Base-by-base conservation (phyloP, 2,888 invertebrate genomes). In the Cephus rjabovi region DNA sequence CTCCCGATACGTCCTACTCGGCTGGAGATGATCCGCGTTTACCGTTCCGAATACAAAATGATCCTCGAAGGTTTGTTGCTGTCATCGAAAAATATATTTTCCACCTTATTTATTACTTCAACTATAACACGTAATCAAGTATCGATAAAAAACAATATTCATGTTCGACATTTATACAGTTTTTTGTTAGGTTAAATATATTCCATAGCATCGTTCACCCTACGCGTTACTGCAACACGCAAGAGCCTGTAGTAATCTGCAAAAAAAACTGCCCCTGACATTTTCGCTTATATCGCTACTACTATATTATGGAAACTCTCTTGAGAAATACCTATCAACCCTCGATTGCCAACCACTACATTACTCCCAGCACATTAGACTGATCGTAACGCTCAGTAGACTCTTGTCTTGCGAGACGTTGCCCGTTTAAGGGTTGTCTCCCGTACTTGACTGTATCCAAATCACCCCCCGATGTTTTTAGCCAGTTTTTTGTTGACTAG, bases 21-120 rank as follows among this genome's bases (percentile, higher is more conserved):
- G 84, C 80, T 80, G 35, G 37, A 34, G 73, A 77, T 83, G 81
- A 84, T 79, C 83, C 76, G 74, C 34, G 77, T 73, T 78, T 75
- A 69, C n/a, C 73, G 56, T 73, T 75, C 69, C 35, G 80, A 85
- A 83, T 85, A 85, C 80, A 84, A 85, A 84, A 73, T 69, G 73
- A 30, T 30, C 35, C 12, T 74, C 34, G 56, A 56, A 23, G 23
- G 56, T 56, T 56, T 56, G 56, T 23, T 40, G 4, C 40, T 56
- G 56, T 23, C 56, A 56, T 56, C 9, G 23, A 56, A 0, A 40
- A 4, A 56, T 56, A 56, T 23, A 56, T 56, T 2, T 23, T 56
- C 9, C 56, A 1, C 56, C 23, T 56, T 56, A 56, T 56, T 56
- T 56, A 56, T 56, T 23, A 9, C 23, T 23, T 56, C 9, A 23